Evolutionary conservation across 2,113 vertebrate species (phyloP), one percentile per base, ranked within the genome.

Genomic region (Atractosteus spatula): DNA sequence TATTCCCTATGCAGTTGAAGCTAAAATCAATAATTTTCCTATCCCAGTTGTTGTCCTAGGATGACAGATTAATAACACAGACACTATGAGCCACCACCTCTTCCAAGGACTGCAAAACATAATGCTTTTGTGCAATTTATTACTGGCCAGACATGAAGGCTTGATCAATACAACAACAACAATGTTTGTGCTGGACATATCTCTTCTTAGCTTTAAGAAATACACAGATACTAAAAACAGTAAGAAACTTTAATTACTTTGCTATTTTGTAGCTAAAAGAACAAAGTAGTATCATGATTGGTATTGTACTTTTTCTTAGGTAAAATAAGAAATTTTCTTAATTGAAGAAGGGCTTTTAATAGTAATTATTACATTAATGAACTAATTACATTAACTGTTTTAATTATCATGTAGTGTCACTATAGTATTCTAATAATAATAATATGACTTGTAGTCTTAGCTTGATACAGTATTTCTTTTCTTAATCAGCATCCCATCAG

Each of bases 141-240:
- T 81, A 73, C 47, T 57, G 68, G 57, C 62, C 57, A 71, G 74
- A 74, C 74, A 71, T 76, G 77, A 73, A 71, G 71, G 77, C 67
- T 65, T 71, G 74, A 83, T 83, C 81, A 76, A 83, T 83, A 81
- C 73, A 76, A 81, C 80, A 76, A 81, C 79, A 83, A 79, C 76
- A 80, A 68, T 76, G 81, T 80, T 78, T 76, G 77, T 72, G 70
- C 69, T 74, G 76, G 64, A 74, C 62, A 74, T 68, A 75, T 68
- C 64, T 70, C 41, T 75, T 55, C 45, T n/a, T 44, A 11, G 45
- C 64, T 55, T 17, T 8, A 42, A 42, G 13, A 72, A 55, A 44
- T 47, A 73, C 14, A 62, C n/a, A 42, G 66, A 74, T 42, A 43
- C 16, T 12, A 62, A 55, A 62, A 66, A 65, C 17, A 63, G 13